phyloP scores from a whole-genome alignment of 1,140 invertebrate species.

The Ruditapes philippinarum region DNA sequence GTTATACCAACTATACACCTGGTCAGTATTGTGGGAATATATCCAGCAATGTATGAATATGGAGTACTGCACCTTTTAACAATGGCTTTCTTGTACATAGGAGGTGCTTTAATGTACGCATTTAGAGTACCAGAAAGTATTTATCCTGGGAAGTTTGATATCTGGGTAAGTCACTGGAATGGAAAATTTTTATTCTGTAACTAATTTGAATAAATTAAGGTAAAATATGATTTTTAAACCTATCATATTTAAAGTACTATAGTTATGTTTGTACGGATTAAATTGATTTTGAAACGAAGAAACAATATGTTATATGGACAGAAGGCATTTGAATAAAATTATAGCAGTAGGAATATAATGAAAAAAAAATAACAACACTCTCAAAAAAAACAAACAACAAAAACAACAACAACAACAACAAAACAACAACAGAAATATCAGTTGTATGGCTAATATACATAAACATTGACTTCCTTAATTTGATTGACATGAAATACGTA shows the following conservation, averaged over 20 bases:
- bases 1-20: slow-evolving; percentile 92
- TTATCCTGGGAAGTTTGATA: slow-evolving; percentile 99
- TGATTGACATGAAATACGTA: background rate
- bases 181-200: background rate
- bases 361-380: too few relatives aligned
- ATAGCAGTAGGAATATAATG: too few relatives aligned
- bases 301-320: background rate
- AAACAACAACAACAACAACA: too few relatives aligned
- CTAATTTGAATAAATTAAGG: background rate
- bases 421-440: too few relatives aligned
- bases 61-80: slow-evolving; percentile 97
- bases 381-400: too few relatives aligned
- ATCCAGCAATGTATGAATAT: slow-evolving; percentile 89
- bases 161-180: slow-evolving; percentile 92
- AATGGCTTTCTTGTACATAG: slow-evolving; percentile 97
- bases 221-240: background rate
- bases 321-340: too few relatives aligned
- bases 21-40: slow-evolving; percentile 87
- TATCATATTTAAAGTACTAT: background rate
- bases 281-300: background rate
- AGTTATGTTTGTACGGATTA: background rate
- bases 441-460: too few relatives aligned
- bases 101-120: slow-evolving; percentile 98
- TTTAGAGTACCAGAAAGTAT: slow-evolving; percentile 97
- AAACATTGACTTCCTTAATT: background rate